These are phyloP conservation scores for Clunio marinus DNA, from an alignment of 2,888 invertebrate species.

Conservation along the genomic window DNA sequence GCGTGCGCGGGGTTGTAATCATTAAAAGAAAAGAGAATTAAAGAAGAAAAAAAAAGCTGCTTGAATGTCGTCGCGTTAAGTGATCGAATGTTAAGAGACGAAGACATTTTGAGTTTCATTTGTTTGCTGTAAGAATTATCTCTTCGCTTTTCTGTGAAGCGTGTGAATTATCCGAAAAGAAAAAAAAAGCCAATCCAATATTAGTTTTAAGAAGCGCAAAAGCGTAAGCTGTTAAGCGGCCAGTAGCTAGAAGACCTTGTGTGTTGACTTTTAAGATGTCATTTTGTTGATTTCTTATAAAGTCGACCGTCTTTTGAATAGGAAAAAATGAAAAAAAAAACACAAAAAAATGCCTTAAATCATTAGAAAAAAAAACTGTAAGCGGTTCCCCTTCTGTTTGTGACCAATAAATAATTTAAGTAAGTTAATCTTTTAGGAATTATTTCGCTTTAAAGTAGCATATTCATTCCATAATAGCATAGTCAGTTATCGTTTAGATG, in stretches of 20 bases:
- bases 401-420: background rate
- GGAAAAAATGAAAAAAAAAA: no score
- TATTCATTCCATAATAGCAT: conserved; percentile 15
- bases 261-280: background rate
- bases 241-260: conserved; percentile 15
- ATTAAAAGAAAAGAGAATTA: no score
- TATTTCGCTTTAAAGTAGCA: conserved; percentile 1
- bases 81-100: no score
- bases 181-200: background rate
- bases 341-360: no score
- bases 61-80: no score
- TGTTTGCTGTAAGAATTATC: background rate
- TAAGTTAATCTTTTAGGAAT: conserved; percentile 1
- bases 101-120: no score
- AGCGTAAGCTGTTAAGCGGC: background rate
- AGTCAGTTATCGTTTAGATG: conserved; percentile 24
- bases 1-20: conserved; percentile 23
- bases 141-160: background rate
- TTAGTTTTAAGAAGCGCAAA: conserved; percentile 17
- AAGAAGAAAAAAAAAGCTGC: no score
- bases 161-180: background rate
- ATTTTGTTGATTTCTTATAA: no score
- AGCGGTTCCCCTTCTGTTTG: background rate
- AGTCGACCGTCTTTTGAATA: no score
- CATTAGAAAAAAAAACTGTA: no score